phyloP scores from a whole-genome alignment of 92 coral and sea anemone species.

The Nematostella vectensis region DNA sequence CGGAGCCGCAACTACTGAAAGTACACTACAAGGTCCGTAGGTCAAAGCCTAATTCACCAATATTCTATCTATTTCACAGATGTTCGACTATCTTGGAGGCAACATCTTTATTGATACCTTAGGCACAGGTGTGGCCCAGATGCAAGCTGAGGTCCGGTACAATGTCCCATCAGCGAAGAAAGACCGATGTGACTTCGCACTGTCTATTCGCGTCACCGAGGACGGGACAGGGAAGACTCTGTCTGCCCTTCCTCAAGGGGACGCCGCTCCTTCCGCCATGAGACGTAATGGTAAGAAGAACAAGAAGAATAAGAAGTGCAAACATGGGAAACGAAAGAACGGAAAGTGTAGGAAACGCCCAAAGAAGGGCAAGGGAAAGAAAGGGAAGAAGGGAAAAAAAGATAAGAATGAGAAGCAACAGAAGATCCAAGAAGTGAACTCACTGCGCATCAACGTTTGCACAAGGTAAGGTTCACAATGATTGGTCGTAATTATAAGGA shows the following conservation, averaged over 20 bases:
- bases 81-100: constrained; percentile 50
- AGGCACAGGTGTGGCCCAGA: constrained; percentile 85
- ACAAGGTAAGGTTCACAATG: constrained; percentile 23
- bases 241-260: constrained; percentile 2
- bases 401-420: constrained; percentile 9
- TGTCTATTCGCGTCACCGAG: constrained; percentile 38
- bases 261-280: constrained; percentile 16
- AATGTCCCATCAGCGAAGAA: constrained; percentile 63
- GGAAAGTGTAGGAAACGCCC: constrained; percentile 8
- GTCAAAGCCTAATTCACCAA: no score
- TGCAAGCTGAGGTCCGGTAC: constrained; percentile 78
- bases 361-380: constrained; percentile 23
- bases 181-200: constrained; percentile 67
- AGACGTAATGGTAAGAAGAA: constrained; percentile 9
- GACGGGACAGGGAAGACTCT: not conserved
- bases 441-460: constrained; percentile 32
- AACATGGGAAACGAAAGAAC: constrained; percentile 3
- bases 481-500: no score
- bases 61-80: no score
- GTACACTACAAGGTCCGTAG: no score
- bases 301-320: not conserved
- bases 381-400: constrained; percentile 16
- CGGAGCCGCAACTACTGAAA: no score
- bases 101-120: constrained; percentile 47
- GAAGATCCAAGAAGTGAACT: constrained; percentile 27